Base-by-base conservation (phyloP, 1,140 invertebrate species). In the Lepidurus apus region DNA sequence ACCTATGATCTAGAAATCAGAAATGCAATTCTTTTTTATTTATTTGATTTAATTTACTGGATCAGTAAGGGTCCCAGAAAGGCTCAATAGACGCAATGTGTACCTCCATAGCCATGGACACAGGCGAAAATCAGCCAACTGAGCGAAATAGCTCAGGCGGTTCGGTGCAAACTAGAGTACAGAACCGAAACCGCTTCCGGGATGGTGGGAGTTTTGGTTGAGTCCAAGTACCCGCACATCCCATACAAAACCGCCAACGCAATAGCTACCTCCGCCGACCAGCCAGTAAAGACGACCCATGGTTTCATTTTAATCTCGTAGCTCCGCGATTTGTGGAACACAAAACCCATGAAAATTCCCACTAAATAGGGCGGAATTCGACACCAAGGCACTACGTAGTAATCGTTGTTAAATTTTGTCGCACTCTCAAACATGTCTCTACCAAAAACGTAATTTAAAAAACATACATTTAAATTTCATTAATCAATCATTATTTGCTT, bases 41-140 rank as follows among this genome's bases (percentile, higher is more conserved):
- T n/a, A n/a, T n/a, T n/a, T n/a, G n/a, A n/a, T n/a, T n/a, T n/a
- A n/a, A n/a, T n/a, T n/a, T n/a, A n/a, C n/a, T n/a, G n/a, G n/a
- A n/a, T n/a, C n/a, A n/a, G n/a, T n/a, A n/a, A n/a, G n/a, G n/a
- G n/a, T n/a, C n/a, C n/a, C n/a, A n/a, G n/a, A n/a, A n/a, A n/a
- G n/a, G n/a, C n/a, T n/a, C n/a, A n/a, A n/a, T n/a, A n/a, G n/a
- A n/a, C n/a, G n/a, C n/a, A n/a, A n/a, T n/a, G n/a, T n/a, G 75
- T 87, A 73, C 90, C 91, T 73, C 92, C 92, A 81, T 92, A 89
- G 4, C 92, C 92, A 80, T 89, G 90, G 82, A 90, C 90, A 82
- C 93, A 95, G 42, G 93, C 91, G 24, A 95, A 85, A 8, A 93
- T 90, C 9, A 93, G 85, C 91, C 91, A 93, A 1, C 87, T 86